Base-by-base conservation (phyloP, 2,113 vertebrate genomes). In the Columbina picui region DNA sequence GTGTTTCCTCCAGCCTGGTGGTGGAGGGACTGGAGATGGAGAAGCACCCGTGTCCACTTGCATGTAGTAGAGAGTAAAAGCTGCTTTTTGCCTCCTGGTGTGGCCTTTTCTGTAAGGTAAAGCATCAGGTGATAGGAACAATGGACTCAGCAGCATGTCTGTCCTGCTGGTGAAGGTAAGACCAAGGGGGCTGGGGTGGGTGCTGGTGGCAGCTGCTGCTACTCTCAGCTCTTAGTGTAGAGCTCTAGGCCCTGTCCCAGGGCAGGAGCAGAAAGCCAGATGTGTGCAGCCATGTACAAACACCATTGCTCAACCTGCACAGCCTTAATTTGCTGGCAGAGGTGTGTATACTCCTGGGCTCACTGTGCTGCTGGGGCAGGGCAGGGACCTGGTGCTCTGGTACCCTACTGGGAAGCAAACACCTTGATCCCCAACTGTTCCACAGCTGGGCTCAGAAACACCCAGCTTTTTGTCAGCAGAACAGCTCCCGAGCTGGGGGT, bases 81-180 rank as follows among this genome's bases (percentile, higher is more conserved):
- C 64, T 56, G n/a, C 63, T 19, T 27, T 27, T 57, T 68, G 19
- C 7, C 1, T 26, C 67, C 71, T 9, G 21, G 38, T 52, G 52
- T 3, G 9, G 17, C 12, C 22, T 27, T 19, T 14, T 26, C 3
- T 6, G 16, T 18, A 3, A 29, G 27, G 50, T 10, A 13, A 30
- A 63, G 75, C n/a, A 4, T 14, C 1, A 19, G 0, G 8, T 0
- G 1, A 26, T 4, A 2, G 53, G 36, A 56, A 20, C 3, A 0
- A 10, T 14, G 5, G 60, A 7, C 29, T 6, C 2, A 1, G 50
- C 39, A 32, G n/a, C 0, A 0, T 0, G 1, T 9, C n/a, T 0
- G 3, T 55, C 65, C 63, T 34, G 38, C 34, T 38, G 5, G 12
- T 8, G 23, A 1, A 15, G 60, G 45, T 4, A 13, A 34, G 26